Evolutionary conservation across 1,140 invertebrate genomes (phyloP).

Genomic region (Asobara japonica): DNA sequence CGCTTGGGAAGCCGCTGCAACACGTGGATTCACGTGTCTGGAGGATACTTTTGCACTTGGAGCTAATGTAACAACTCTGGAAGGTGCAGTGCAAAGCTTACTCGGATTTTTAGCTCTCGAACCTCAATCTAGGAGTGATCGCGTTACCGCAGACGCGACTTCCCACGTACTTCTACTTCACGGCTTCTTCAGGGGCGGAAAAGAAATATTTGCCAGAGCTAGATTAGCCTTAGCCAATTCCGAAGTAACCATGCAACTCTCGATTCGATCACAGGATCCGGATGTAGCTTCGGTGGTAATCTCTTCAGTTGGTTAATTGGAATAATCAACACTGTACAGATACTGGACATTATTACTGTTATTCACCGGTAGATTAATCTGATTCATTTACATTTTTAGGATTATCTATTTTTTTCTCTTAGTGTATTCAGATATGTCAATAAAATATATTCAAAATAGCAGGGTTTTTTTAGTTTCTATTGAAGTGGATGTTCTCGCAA

Average conservation of each 20-base stretch:
- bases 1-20: constrained; percentile 75
- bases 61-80: constrained; percentile 79
- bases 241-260: constrained; percentile 80
- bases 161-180: constrained; percentile 84
- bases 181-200: constrained; percentile 88
- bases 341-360: neutral
- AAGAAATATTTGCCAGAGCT: constrained; percentile 87
- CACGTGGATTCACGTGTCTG: constrained; percentile 74
- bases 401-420: no score
- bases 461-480: no score
- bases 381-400: no score
- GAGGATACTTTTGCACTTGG: constrained; percentile 91
- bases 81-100: constrained; percentile 90
- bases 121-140: constrained; percentile 86
- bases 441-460: no score
- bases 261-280: constrained; percentile 74
- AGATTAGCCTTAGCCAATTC: constrained; percentile 82
- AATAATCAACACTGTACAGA: neutral
- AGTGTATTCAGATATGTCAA: no score
- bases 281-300: constrained; percentile 87
- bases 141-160: constrained; percentile 84
- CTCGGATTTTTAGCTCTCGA: constrained; percentile 89
- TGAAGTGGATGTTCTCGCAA: no score
- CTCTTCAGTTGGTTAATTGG: constrained; percentile 78
- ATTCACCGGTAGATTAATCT: neutral